These are phyloP conservation scores for Drosophila jambulina DNA, from an alignment of 1,140 invertebrate genomes.

Conservation along the genomic window DNA sequence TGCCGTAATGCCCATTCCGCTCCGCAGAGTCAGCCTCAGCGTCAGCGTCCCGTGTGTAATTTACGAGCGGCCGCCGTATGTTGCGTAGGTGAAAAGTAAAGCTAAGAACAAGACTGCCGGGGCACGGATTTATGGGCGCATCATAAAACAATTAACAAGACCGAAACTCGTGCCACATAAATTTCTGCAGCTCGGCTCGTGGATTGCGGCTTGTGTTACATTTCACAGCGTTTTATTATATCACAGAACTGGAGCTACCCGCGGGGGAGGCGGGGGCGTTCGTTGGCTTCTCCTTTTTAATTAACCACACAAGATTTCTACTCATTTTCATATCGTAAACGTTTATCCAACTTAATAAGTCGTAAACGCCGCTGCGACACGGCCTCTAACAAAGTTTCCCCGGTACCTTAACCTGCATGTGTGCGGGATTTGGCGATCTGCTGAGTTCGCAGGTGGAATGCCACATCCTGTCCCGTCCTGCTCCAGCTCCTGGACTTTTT, in stretches of 20 bases:
- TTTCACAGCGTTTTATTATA: conserved; percentile 78
- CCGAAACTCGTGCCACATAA: conserved; percentile 81
- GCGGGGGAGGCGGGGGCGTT: background rate
- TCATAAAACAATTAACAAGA: conserved; percentile 84
- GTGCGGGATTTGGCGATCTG: conserved; percentile 60
- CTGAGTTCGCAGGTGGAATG: conserved; percentile 68
- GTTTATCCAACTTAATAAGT: conserved; percentile 85
- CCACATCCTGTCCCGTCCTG: conserved; percentile 30
- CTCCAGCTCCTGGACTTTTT: background rate
- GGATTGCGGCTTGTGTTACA: conserved; percentile 67
- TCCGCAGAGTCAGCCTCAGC: conserved; percentile 22
- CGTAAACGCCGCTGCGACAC: conserved; percentile 70
- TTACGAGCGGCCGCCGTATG: conserved; percentile 71
- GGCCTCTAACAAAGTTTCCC: conserved; percentile 74
- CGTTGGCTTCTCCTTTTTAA: conserved; percentile 69
- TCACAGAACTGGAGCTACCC: conserved; percentile 19
- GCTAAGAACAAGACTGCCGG: conserved; percentile 16
- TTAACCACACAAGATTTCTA: conserved; percentile 83
- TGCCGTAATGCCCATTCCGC: conserved; percentile 56
- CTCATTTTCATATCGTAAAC: conserved; percentile 83
- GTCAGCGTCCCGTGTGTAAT: conserved; percentile 61
- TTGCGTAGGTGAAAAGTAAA: conserved; percentile 49
- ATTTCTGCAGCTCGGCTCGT: conserved; percentile 58
- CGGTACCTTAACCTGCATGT: conserved; percentile 36
- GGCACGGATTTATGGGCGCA: conserved; percentile 76